phyloP scores from a whole-genome alignment of 2,797 vertebrate species.

The Gallirallus australis region DNA sequence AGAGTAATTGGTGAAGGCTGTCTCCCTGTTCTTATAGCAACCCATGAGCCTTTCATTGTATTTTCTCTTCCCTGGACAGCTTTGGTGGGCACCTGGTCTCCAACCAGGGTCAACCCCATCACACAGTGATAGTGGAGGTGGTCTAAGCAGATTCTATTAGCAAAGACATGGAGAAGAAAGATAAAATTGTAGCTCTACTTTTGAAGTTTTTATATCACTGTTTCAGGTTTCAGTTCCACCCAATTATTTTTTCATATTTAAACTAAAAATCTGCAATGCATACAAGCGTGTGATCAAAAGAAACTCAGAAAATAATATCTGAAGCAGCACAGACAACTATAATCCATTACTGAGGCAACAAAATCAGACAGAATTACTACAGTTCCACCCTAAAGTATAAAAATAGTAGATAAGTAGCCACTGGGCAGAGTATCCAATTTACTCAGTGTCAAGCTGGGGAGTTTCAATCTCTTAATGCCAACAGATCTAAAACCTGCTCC shows the following conservation, averaged over 20 bases:
- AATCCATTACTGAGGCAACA: background rate
- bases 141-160: background rate
- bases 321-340: background rate
- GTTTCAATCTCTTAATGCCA: background rate
- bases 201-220: background rate
- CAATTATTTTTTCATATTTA: background rate
- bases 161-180: background rate
- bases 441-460: background rate
- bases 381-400: background rate
- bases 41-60: no score
- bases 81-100: no score
- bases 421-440: background rate
- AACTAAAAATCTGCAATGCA: background rate
- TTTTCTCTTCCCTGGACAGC: no score
- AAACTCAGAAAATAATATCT: background rate
- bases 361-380: background rate
- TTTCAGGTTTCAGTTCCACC: background rate
- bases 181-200: background rate
- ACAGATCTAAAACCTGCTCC: background rate
- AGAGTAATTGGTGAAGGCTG: no score
- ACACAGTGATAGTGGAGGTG: background rate
- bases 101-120: no score
- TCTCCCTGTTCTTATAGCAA: no score
- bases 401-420: background rate
- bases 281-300: background rate